These are phyloP conservation scores for Polia nebulosa DNA, from an alignment of 2,888 invertebrate genomes.

Conservation along the genomic window DNA sequence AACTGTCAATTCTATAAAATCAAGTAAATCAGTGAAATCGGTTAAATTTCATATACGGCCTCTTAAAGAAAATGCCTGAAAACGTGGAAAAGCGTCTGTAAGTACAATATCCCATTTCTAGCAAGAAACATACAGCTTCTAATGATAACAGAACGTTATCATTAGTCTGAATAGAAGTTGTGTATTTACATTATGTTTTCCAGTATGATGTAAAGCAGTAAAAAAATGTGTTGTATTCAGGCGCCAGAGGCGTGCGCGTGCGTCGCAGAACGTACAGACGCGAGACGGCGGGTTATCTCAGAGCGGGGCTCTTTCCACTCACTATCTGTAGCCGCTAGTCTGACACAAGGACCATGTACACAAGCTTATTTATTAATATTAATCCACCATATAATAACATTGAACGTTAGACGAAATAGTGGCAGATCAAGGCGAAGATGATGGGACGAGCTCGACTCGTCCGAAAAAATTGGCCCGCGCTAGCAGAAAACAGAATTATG, in stretches of 20 bases:
- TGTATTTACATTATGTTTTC: slow-evolving; percentile 33
- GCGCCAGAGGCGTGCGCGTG: slow-evolving; percentile 53
- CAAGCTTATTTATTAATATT: slow-evolving; percentile 19
- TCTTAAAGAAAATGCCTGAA: neutral
- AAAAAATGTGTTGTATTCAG: slow-evolving; percentile 50
- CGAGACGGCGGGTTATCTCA: slow-evolving; percentile 69
- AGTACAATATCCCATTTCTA: neutral
- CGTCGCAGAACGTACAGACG: slow-evolving; percentile 17
- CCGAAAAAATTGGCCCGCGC: neutral
- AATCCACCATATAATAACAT: slow-evolving; percentile 18
- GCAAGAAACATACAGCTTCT: neutral
- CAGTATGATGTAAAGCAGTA: slow-evolving; percentile 44
- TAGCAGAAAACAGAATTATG: neutral
- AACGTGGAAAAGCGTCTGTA: neutral
- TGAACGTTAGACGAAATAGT: neutral
- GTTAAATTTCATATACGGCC: too few relatives aligned
- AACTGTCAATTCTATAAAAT: too few relatives aligned
- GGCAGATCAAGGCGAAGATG: neutral
- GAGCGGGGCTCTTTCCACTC: slow-evolving; percentile 69
- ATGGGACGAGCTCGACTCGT: too few relatives aligned
- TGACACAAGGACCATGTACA: slow-evolving; percentile 48
- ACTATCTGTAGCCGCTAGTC: slow-evolving; percentile 46
- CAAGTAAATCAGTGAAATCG: too few relatives aligned
- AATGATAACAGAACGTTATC: slow-evolving; percentile 11
- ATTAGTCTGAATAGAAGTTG: neutral